phyloP scores from a whole-genome alignment of 2,797 vertebrate species.

The Microchirus variegatus region DNA sequence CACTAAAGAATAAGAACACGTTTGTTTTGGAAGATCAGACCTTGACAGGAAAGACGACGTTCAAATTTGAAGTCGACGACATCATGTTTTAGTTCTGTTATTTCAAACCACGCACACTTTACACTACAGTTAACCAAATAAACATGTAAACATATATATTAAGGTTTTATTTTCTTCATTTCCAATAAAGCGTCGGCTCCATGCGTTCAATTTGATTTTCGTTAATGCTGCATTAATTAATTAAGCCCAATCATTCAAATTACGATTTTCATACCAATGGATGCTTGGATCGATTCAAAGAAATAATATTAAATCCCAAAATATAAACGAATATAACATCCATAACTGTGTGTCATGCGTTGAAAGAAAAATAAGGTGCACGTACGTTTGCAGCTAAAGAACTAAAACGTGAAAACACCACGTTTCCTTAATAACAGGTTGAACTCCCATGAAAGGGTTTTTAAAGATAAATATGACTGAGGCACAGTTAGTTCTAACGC shows the following conservation, averaged over 20 bases:
- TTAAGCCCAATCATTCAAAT: background rate
- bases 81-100: background rate
- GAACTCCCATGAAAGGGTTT: conserved; percentile 36
- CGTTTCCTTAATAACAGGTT: conserved; percentile 5
- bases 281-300: background rate
- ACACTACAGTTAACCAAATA: background rate
- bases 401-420: conserved; percentile 11
- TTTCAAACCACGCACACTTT: conserved; percentile 7
- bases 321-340: background rate
- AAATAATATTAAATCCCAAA: background rate
- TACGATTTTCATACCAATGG: background rate
- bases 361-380: conserved; percentile 5
- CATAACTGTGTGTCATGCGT: background rate
- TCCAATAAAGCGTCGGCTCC: background rate
- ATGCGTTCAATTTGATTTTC: background rate
- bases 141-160: background rate
- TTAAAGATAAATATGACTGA: conserved; percentile 34
- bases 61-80: background rate
- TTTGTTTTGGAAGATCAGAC: background rate
- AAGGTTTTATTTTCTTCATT: background rate
- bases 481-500: conserved; percentile 58
- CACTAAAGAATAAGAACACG: too few species aligned
- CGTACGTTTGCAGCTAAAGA: conserved; percentile 2
- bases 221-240: background rate
- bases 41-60: background rate